Evolutionary conservation across 2,797 vertebrate species (phyloP).

Genomic region (Synaphobranchus kaupii): DNA sequence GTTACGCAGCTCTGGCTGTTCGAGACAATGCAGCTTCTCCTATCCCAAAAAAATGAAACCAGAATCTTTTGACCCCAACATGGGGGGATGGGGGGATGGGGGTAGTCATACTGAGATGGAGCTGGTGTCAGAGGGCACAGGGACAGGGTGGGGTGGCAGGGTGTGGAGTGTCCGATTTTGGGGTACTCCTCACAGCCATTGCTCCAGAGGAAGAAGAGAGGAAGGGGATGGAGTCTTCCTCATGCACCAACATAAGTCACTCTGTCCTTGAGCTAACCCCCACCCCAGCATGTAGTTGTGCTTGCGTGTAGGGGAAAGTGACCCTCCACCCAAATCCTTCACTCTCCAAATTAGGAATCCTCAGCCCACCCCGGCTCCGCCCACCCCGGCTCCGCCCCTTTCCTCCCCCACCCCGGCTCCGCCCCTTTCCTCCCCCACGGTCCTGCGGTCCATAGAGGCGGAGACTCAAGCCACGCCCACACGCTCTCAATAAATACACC

Average conservation of each 20-base stretch:
- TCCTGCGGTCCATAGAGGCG: conserved; percentile 56
- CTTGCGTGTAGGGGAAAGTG: conserved; percentile 62
- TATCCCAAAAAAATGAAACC: conserved; percentile 47
- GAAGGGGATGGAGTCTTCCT: not conserved
- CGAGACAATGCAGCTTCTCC: not conserved
- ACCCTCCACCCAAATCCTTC: not conserved
- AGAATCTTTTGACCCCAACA: conserved; percentile 33
- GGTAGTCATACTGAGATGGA: conserved; percentile 21
- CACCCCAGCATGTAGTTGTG: conserved; percentile 68
- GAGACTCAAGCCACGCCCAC: conserved; percentile 70
- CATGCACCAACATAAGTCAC: not conserved
- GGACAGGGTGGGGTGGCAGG: conserved; percentile 39
- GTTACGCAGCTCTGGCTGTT: conserved; percentile 64
- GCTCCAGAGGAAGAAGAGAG: not conserved
- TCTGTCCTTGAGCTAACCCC: conserved; percentile 14
- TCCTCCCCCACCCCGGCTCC: conserved; percentile 58
- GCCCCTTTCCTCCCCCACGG: conserved; percentile 50
- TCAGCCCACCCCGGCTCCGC: conserved; percentile 34
- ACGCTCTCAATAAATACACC: conserved; percentile 80
- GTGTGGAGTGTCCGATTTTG: conserved; percentile 12
- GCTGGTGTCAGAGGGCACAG: conserved; percentile 31
- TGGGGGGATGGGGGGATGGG: not conserved
- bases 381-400: conserved; percentile 29
- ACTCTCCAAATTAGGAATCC: conserved; percentile 53
- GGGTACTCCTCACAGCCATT: not conserved